Evolutionary conservation across 1,140 invertebrate genomes (phyloP).

Genomic region (Sitodiplosis mosellana): DNA sequence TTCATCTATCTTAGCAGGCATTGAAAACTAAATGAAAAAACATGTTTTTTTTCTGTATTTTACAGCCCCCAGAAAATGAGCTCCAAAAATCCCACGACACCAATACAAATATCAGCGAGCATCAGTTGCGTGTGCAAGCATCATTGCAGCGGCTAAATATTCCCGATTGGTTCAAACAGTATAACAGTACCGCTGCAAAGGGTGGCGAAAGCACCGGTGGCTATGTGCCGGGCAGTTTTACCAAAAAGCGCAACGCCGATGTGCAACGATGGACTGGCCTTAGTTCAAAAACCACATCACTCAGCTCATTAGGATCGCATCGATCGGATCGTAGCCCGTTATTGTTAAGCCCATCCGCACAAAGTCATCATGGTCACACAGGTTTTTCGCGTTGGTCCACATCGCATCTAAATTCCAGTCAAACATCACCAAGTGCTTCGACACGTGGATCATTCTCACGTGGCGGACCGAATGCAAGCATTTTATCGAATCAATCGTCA

Average conservation of each 20-base stretch:
- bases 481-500: slow-evolving; percentile 15
- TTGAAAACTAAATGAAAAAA: too few species aligned
- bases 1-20: too few species aligned
- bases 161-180: slow-evolving; percentile 61
- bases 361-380: slow-evolving; percentile 22
- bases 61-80: slow-evolving; percentile 82
- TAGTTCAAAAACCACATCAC: slow-evolving; percentile 57
- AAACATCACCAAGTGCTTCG: slow-evolving; percentile 36
- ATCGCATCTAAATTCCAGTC: slow-evolving; percentile 56
- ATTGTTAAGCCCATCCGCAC: slow-evolving; percentile 22
- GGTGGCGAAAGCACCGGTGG: slow-evolving; percentile 12
- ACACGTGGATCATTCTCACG: slow-evolving; percentile 22
- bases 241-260: slow-evolving; percentile 45
- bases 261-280: slow-evolving; percentile 51
- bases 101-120: slow-evolving; percentile 58
- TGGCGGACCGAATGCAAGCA: slow-evolving; percentile 22
- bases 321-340: slow-evolving; percentile 23
- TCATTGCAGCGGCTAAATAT: slow-evolving; percentile 83
- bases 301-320: slow-evolving; percentile 40
- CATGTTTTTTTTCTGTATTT: slow-evolving; percentile 21
- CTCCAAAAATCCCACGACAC: slow-evolving; percentile 48
- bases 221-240: slow-evolving; percentile 21
- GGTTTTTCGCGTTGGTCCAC: slow-evolving; percentile 67
- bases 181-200: slow-evolving; percentile 21
- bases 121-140: slow-evolving; percentile 79